phyloP scores from a whole-genome alignment of 2,113 vertebrate species.

The Grus americana region DNA sequence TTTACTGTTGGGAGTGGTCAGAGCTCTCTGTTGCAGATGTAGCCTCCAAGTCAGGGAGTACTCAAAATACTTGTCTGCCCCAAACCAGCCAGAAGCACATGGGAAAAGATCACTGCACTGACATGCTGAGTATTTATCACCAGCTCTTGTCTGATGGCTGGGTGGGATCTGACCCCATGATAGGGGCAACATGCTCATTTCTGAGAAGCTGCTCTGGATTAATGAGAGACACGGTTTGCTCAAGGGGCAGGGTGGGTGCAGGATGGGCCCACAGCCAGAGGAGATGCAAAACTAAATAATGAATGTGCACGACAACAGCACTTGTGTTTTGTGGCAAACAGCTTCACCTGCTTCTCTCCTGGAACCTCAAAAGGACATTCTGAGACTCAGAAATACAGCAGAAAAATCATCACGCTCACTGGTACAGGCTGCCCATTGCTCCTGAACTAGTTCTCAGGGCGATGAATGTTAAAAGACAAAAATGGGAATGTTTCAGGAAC shows the following conservation, averaged over 20 bases:
- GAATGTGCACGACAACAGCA: rapidly evolving
- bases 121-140: not conserved
- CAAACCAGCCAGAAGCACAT: not conserved
- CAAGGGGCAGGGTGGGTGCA: not conserved
- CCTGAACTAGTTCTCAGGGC: not conserved
- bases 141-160: not conserved
- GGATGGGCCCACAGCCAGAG: not conserved
- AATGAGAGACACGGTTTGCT: not conserved
- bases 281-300: not conserved
- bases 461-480: not conserved
- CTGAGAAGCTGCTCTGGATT: not conserved
- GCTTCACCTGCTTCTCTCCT: not conserved
- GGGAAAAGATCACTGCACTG: not conserved
- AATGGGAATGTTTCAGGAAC: not conserved
- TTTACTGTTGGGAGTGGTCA: not conserved
- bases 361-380: not conserved
- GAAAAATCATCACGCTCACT: not conserved
- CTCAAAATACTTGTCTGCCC: not conserved
- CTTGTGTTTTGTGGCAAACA: not conserved
- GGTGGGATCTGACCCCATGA: not conserved
- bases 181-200: not conserved
- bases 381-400: not conserved
- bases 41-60: not conserved
- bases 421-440: not conserved
- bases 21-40: not conserved